A percentile compares a stretch with the other conserved stretches of the same genome.
phyloP scores from a whole-genome alignment of 1,140 invertebrate species.

The Drosophila gunungcola region DNA sequence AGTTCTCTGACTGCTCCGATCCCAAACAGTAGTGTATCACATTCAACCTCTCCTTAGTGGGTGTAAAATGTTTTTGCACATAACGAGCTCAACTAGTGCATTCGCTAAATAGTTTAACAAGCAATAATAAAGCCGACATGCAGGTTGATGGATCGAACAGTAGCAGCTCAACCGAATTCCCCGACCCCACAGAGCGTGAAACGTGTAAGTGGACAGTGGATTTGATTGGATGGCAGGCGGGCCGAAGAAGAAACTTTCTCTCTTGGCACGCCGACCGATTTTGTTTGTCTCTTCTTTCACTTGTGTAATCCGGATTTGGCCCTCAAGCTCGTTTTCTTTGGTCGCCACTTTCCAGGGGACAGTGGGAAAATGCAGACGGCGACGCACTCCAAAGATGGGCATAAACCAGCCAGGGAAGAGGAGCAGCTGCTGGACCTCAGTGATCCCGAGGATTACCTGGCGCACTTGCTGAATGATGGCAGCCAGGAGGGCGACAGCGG shows the following conservation, averaged over 20 bases:
- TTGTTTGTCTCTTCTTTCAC: conserved; percentile 28
- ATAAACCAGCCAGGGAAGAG: conserved; percentile 13
- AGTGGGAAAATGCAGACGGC: conserved; percentile 47
- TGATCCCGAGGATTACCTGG: conserved; percentile 51
- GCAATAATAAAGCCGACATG: conserved; percentile 19
- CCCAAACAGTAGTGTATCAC: conserved; percentile 11
- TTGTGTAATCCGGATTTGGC: conserved; percentile 22
- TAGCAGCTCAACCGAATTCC: conserved; percentile 4
- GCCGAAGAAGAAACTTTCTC: conserved; percentile 42
- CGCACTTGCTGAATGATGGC: conserved; percentile 68
- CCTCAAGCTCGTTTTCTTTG: conserved; percentile 23
- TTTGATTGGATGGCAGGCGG: not conserved
- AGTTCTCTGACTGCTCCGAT: conserved; percentile 2
- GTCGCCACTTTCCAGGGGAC: conserved; percentile 25
- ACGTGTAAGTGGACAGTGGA: conserved; percentile 41
- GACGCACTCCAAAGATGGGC: conserved; percentile 18
- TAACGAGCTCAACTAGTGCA: conserved; percentile 5
- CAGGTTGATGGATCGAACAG: conserved; percentile 3
- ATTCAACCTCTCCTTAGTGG: not conserved
- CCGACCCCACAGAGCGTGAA: conserved; percentile 12
- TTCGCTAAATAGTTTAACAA: conserved; percentile 27
- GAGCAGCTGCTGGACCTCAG: not conserved
- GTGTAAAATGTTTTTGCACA: conserved; percentile 29
- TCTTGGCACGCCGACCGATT: conserved; percentile 26
- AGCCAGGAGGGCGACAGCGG: conserved; percentile 75